Evolutionary conservation across 2,113 vertebrate species (phyloP), one percentile per base, ranked within the genome.

Genomic region (Strix aluco): DNA sequence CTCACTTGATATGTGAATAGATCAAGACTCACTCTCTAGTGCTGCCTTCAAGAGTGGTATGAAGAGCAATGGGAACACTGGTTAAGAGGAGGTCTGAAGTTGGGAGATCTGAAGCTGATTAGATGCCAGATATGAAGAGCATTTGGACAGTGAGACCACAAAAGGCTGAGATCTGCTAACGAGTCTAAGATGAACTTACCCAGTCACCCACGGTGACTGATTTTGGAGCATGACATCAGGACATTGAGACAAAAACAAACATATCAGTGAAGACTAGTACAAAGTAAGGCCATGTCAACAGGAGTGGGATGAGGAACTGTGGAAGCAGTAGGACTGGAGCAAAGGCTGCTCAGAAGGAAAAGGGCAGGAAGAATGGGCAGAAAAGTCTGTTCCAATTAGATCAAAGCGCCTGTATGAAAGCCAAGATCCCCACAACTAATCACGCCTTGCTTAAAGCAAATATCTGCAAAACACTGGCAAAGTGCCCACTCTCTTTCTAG

Each of bases 391-490:
- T 75, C 84, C 87, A 91, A n/a, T 69, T 30, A 81, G 62, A 86
- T 86, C 81, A 90, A 85, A 92, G 49, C 0, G 3, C 30, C 67
- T 61, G 81, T 83, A 83, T 1, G 4, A 66, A 90, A 92, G 74
- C 88, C 86, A 93, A 93, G 69, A 81, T 81, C 70, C 46, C 65
- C 79, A 63, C 38, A 80, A 93, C 38, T 86, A 49, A 92, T 66
- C 58, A 74, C 0, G 3, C 42, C 59, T 93, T 52, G 71, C 88
- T 90, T 66, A 74, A 38, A 77, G 90, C 75, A 88, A 81, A 32
- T 86, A 83, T 62, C 82, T 93, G 86, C 88, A 86, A 93, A 96
- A 55, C 47, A 11, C 55, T 92, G 88, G 96, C 92, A 63, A 90
- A 93, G 38, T 44, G 67, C 90, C 93, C 46, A 12, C 47, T 44